Evolutionary conservation across 2,113 vertebrate genomes (phyloP), one percentile per base, ranked within the genome.

Genomic region (Toxotes chatareus): DNA sequence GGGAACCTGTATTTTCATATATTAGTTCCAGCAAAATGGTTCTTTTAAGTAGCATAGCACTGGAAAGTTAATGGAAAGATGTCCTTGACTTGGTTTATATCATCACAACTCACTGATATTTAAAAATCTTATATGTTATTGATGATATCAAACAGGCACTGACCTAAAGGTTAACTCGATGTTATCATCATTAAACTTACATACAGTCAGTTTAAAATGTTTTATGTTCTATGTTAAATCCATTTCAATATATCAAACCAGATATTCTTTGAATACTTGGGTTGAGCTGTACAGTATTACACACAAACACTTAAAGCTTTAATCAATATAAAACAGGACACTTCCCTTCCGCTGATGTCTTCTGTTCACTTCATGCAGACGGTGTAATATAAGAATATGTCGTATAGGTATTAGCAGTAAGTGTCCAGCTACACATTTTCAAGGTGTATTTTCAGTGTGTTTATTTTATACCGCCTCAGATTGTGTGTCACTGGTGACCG

Each of bases 1-100:
- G 36, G 31, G 42, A 69, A 74, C n/a, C 63, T 64, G 86, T 86
- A 76, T 86, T 79, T 76, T 66, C 13, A 56, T 55, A 11, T 64
- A 80, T 75, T 68, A 84, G 1, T 76, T n/a, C 13, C 32, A 73
- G 73, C 40, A 77, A 76, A 83, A 83, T 57, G 57, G 47, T 53
- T 53, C 36, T 76, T 79, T 84, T 70, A 73, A 76, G 73, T 3
- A 21, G 12, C 12, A 62, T 14, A 55, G 56, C 31, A 76, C 61
- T 83, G 17, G 68, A 21, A 63, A 74, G 11, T n/a, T 66, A 70
- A 70, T 74, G 23, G 76, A 76, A 40, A 66, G 4, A 46, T 59
- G 19, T 66, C 38, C 38, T 57, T 59, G 71, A 65, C 5, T 74
- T 23, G 40, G 21, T 81, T 74, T 38, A 51, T 71, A 53, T 83